These are phyloP conservation scores for Centropristis striata DNA, from an alignment of 2,113 vertebrate species.

Conservation along the genomic window DNA sequence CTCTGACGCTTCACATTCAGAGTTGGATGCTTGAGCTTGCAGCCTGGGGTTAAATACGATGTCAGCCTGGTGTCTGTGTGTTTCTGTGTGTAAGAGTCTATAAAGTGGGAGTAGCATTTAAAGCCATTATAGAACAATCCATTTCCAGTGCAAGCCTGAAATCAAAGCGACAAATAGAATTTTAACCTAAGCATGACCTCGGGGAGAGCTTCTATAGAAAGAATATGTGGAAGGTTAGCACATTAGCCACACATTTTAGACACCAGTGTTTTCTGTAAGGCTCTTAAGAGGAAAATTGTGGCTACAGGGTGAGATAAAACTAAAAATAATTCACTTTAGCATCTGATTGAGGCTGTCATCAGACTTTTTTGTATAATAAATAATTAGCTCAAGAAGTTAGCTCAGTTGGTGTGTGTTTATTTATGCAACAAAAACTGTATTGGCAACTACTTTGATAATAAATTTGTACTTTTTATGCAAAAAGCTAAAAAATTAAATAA, in stretches of 20 bases:
- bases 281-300: background rate
- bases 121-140: slow-evolving; percentile 42
- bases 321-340: background rate
- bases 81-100: background rate
- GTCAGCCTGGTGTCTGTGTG: slow-evolving; percentile 8
- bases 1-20: slow-evolving; percentile 8
- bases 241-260: slow-evolving; percentile 31
- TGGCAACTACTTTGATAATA: no score
- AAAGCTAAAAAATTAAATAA: no score
- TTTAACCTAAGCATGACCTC: slow-evolving; percentile 45
- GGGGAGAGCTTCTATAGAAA: slow-evolving; percentile 15
- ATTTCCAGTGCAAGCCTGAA: slow-evolving; percentile 35
- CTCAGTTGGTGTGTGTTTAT: no score
- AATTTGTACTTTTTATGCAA: no score
- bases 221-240: slow-evolving; percentile 17
- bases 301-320: background rate
- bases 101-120: slow-evolving; percentile 34
- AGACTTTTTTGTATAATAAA: background rate
- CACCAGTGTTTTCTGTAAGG: background rate
- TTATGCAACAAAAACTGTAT: no score
- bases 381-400: background rate
- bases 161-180: slow-evolving; percentile 57
- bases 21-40: slow-evolving; percentile 15
- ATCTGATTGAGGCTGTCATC: background rate
- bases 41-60: slow-evolving; percentile 54